Evolutionary conservation across 2,888 invertebrate genomes (phyloP), one percentile per base, ranked within the genome.

Genomic region (Polymixis lichenea): DNA sequence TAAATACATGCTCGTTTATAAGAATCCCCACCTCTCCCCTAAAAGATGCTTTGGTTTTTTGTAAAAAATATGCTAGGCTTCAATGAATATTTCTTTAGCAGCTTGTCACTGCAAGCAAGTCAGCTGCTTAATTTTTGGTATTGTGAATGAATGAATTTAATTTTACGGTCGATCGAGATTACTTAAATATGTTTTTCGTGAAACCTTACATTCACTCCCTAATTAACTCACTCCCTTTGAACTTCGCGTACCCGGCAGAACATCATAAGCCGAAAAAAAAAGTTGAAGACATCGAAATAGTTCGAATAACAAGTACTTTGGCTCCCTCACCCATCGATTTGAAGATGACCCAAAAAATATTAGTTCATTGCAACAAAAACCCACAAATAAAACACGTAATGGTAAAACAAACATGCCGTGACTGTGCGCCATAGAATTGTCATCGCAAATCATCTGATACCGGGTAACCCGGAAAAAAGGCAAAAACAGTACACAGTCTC

Each of bases 401-500:
- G 79, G 75, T 72, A 85, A 85, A 88, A 88, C 86, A 88, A 88
- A 93, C 91, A 93, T 95, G 77, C 75, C 95, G 95, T 95, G 95
- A 94, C 95, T 89, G n/a, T 55, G 15, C 15, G 82, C 94, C 89
- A 93, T 95, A 91, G 91, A 77, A 84, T 87, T 92, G 92, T 92
- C 93, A 89, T 91, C 93, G 93, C 95, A 94, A 95, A 94, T 95
- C 95, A 94, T 91, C 89, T 55, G 85, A 87, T 80, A 75, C 72
- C 64, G 72, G 74, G 81, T 80, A 87, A 90, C 87, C 90, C 88
- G 87, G 87, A 90, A 92, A 91, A 91, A 87, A 89, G 87, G 90
- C 89, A 94, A 92, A 92, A 90, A 89, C 87, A 90, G 93, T 93
- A 95, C 95, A 94, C 95, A 94, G 93, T 95, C 93, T 95, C 95